Evolutionary conservation across 2,888 invertebrate genomes (phyloP).

Genomic region (Acanthococcus lagerstroemiae): DNA sequence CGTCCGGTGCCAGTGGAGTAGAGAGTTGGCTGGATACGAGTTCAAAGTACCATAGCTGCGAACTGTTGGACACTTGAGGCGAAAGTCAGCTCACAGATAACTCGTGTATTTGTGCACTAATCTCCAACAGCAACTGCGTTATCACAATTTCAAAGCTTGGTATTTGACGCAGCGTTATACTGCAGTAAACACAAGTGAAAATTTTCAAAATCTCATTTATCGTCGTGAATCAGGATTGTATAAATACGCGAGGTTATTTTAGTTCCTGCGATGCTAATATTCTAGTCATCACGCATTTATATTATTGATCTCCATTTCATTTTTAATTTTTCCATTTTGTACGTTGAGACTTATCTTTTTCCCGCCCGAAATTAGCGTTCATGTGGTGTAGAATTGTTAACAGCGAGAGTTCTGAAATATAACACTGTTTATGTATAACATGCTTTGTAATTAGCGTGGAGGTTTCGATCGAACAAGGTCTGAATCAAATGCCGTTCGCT

Average conservation of each 20-base stretch:
- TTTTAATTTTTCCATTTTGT: neutral
- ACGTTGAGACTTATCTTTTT: too few relatives aligned
- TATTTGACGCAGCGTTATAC: neutral
- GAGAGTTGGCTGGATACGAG: slow-evolving; percentile 65
- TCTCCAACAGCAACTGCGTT: neutral
- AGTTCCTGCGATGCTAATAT: neutral
- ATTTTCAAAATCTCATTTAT: neutral
- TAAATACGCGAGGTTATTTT: neutral
- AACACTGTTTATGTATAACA: too few relatives aligned
- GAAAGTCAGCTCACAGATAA: neutral
- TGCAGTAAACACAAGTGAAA: neutral
- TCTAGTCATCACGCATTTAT: slow-evolving; percentile 24
- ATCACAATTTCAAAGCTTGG: neutral
- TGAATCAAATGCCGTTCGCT: too few relatives aligned
- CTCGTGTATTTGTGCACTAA: neutral
- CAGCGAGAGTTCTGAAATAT: too few relatives aligned
- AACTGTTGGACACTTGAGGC: slow-evolving; percentile 58
- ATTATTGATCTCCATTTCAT: neutral
- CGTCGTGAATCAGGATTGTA: neutral
- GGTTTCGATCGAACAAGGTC: too few relatives aligned
- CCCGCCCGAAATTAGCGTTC: too few relatives aligned
- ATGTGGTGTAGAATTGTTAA: too few relatives aligned
- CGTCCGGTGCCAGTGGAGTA: slow-evolving; percentile 51
- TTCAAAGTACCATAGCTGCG: slow-evolving; percentile 66
- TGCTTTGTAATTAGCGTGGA: too few relatives aligned